phyloP scores from a whole-genome alignment of 2,113 vertebrate genomes.

The Isurus oxyrinchus region DNA sequence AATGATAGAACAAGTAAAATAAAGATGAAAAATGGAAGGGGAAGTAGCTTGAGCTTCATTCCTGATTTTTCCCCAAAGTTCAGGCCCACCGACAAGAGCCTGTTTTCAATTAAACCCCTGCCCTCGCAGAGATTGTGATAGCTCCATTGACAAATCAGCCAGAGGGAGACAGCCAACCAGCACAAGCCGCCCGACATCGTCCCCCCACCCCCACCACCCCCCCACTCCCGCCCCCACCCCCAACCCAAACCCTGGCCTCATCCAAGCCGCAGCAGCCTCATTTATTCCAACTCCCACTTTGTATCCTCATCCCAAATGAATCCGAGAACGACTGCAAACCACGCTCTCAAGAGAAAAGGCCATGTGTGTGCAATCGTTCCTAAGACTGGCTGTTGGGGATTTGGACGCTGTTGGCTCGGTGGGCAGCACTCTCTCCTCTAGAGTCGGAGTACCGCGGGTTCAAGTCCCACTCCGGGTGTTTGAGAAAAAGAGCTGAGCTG shows the following conservation, averaged over 20 bases:
- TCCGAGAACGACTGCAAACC: not conserved
- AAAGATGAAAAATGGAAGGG: conserved; percentile 15
- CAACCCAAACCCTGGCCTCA: not conserved
- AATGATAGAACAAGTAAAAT: not conserved
- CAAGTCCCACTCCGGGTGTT: no score
- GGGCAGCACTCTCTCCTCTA: no score
- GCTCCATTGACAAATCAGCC: not conserved
- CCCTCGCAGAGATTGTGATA: not conserved
- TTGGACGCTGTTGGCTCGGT: no score
- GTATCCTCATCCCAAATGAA: not conserved
- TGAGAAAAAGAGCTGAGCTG: no score
- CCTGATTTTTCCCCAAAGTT: not conserved
- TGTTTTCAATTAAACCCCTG: not conserved
- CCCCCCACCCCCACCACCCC: no score
- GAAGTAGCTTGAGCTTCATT: not conserved
- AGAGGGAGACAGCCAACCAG: not conserved
- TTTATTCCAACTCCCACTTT: not conserved
- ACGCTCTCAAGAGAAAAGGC: no score
- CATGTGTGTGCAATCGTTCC: no score
- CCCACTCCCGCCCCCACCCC: no score
- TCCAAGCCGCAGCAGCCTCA: not conserved
- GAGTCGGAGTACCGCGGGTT: no score
- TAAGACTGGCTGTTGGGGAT: no score
- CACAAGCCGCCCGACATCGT: not conserved
- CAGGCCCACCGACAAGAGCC: not conserved